Evolutionary conservation across 2,113 vertebrate species (phyloP).

Genomic region (Leptobrachium ailaonicum): DNA sequence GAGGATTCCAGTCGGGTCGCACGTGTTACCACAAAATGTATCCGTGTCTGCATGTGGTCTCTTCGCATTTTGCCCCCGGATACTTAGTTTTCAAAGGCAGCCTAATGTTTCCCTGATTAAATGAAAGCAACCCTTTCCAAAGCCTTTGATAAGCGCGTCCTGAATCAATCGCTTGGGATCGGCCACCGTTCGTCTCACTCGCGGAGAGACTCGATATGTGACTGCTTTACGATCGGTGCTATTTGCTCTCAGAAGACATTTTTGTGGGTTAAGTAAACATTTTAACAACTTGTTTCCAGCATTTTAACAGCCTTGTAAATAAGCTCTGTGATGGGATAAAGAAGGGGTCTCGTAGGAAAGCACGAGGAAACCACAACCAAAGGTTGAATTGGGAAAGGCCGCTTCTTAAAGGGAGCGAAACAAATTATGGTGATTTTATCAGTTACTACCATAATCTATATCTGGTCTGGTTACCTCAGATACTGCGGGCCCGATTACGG

Average conservation of each 20-base stretch:
- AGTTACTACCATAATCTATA: too few relatives aligned
- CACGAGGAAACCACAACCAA: background rate
- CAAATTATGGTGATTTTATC: too few relatives aligned
- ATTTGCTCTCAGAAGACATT: slow-evolving; percentile 19
- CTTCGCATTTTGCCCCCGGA: slow-evolving; percentile 7
- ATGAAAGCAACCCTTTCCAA: slow-evolving; percentile 6
- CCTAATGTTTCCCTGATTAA: slow-evolving; percentile 30
- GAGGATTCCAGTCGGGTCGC: background rate
- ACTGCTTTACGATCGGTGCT: slow-evolving; percentile 2
- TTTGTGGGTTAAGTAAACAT: slow-evolving; percentile 29
- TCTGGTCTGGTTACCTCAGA: too few relatives aligned
- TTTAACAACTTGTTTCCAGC: slow-evolving; percentile 26
- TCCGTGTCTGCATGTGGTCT: slow-evolving; percentile 35
- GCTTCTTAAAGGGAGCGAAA: background rate
- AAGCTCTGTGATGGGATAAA: background rate
- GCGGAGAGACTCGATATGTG: background rate
- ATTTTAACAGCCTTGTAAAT: slow-evolving; percentile 25
- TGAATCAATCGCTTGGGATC: slow-evolving; percentile 17
- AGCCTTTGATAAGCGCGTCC: slow-evolving; percentile 7
- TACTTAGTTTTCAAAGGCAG: slow-evolving; percentile 10
- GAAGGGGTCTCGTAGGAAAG: background rate
- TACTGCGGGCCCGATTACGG: too few relatives aligned
- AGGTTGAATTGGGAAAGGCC: background rate
- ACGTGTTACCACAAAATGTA: background rate
- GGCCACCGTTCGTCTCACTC: slow-evolving; percentile 15